Percentiles rank a stretch among this genome's conserved stretches.
Evolutionary conservation across 2,113 vertebrate genomes (phyloP).

Genomic region (Perca flavescens): DNA sequence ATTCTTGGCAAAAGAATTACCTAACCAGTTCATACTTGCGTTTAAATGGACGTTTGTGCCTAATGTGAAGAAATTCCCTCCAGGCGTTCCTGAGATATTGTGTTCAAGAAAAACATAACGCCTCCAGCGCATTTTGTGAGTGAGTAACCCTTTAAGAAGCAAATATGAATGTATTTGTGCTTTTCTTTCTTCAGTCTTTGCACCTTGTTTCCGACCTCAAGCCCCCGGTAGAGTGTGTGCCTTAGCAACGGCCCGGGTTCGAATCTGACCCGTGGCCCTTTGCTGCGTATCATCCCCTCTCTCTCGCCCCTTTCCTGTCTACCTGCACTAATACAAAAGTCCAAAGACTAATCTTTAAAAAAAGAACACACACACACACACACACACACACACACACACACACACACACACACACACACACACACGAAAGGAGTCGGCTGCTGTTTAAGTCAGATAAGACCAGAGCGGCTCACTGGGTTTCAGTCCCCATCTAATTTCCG

Average conservation of each 20-base stretch:
- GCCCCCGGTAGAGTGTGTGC: too few relatives aligned
- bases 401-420: too few relatives aligned
- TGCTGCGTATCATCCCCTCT: too few relatives aligned
- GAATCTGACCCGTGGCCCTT: too few relatives aligned
- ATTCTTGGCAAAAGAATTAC: too few relatives aligned
- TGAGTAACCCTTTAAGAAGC: not conserved
- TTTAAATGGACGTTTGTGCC: not conserved
- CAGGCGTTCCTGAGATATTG: not conserved
- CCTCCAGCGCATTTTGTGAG: not conserved
- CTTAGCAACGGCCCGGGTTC: too few relatives aligned
- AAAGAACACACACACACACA: too few relatives aligned
- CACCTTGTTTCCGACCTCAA: not conserved
- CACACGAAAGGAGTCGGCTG: not conserved
- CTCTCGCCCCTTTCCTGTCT: too few relatives aligned
- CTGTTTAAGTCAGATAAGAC: constrained; percentile 40
- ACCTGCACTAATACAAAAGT: too few relatives aligned
- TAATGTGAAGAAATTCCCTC: not conserved
- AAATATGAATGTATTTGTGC: not conserved
- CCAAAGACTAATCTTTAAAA: too few relatives aligned
- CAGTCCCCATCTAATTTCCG: constrained; percentile 4
- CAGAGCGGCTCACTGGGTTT: constrained; percentile 8
- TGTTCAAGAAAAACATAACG: not conserved
- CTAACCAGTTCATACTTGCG: not conserved
- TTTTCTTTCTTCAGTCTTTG: not conserved
- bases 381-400: too few relatives aligned